phyloP scores from a whole-genome alignment of 2,113 vertebrate species.

The Pedetes capensis region DNA sequence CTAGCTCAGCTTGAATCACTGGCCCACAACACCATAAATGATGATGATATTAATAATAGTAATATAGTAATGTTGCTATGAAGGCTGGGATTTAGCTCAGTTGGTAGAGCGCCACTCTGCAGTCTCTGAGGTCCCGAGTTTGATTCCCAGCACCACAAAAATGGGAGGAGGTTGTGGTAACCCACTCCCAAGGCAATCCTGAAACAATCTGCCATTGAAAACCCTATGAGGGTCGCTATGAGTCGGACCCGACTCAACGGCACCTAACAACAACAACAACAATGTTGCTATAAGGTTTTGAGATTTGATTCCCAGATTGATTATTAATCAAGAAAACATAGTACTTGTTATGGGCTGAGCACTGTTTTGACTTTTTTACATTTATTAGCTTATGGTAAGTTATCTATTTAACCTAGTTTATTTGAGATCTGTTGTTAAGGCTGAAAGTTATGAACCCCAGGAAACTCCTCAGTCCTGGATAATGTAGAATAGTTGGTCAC shows the following conservation, averaged over 20 bases:
- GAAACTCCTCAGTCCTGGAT: not conserved
- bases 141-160: too few species aligned
- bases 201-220: too few species aligned
- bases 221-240: too few species aligned
- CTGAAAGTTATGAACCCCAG: not conserved
- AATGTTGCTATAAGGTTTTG: not conserved
- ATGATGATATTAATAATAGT: too few species aligned
- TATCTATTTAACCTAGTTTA: not conserved
- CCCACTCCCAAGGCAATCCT: too few species aligned
- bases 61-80: too few species aligned
- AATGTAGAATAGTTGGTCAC: not conserved
- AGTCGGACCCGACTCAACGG: too few species aligned
- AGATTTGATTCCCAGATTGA: not conserved
- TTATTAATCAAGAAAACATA: slow-evolving; percentile 4
- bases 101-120: too few species aligned
- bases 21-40: not conserved
- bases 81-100: too few species aligned
- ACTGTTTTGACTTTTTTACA: not conserved
- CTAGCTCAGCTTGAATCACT: not conserved
- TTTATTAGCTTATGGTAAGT: slow-evolving; percentile 8
- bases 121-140: too few species aligned
- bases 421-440: not conserved
- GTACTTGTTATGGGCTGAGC: not conserved
- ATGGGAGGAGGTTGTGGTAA: too few species aligned
- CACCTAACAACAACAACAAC: too few species aligned